Evolutionary conservation across 2,888 invertebrate species (phyloP).

Genomic region (Eupsilia transversa): DNA sequence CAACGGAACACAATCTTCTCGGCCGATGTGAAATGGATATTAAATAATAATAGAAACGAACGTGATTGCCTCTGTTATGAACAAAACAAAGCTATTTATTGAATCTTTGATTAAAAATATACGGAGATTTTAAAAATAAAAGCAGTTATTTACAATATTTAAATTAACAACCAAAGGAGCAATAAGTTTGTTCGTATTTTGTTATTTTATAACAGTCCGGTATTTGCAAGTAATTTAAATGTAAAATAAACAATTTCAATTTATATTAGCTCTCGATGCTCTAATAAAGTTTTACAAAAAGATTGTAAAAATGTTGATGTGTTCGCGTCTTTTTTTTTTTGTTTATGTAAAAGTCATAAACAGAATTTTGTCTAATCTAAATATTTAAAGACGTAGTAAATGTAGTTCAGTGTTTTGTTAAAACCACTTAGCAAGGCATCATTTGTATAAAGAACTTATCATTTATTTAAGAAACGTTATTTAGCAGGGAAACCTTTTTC

Average conservation of each 20-base stretch:
- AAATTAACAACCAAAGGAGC: constrained; percentile 12
- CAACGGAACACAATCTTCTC: constrained; percentile 74
- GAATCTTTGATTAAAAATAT: constrained; percentile 66
- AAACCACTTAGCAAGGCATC: neutral
- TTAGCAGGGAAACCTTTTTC: constrained; percentile 19
- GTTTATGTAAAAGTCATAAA: constrained; percentile 7
- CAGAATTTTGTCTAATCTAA: constrained; percentile 11
- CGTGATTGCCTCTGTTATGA: constrained; percentile 76
- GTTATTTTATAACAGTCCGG: constrained; percentile 23
- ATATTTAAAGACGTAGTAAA: neutral
- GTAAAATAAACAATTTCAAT: constrained; percentile 32
- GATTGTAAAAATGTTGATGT: constrained; percentile 23
- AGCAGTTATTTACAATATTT: constrained; percentile 17
- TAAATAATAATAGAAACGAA: constrained; percentile 76
- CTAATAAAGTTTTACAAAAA: constrained; percentile 39
- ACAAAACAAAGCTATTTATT: constrained; percentile 57
- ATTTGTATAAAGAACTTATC: neutral
- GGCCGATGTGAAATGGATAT: constrained; percentile 75
- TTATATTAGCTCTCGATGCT: constrained; percentile 35
- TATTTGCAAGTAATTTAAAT: constrained; percentile 28
- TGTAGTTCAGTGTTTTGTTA: neutral
- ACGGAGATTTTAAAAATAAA: constrained; percentile 54
- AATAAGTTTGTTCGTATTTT: constrained; percentile 23
- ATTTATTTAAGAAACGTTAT: neutral
- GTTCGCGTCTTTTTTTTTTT: neutral